Conservation (phyloP, 2,113 vertebrate genomes). For the Lethenteron camtschaticum region DNA sequence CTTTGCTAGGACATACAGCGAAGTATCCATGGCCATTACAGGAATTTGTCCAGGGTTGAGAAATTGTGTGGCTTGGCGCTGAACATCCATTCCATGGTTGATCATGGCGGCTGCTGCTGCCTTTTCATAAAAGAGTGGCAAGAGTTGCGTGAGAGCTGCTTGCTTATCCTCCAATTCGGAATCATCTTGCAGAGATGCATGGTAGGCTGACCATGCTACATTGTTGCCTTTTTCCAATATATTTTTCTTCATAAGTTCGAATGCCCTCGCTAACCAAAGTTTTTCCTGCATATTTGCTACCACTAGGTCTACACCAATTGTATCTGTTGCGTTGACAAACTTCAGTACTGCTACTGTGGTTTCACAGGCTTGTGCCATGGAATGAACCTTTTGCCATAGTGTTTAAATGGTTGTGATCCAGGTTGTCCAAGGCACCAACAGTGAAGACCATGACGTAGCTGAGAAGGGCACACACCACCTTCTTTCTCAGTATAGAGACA, state of each 20-base stretch:
- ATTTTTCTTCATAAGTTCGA: background rate
- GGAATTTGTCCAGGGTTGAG: slow-evolving; percentile 2
- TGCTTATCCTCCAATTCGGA: background rate
- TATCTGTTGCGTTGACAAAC: background rate
- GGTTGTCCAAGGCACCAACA: background rate
- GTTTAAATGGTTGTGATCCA: background rate
- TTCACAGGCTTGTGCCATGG: background rate
- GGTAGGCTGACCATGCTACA: background rate
- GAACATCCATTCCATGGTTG: background rate
- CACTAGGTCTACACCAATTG: background rate
- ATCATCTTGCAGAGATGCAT: background rate
- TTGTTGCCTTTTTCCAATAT: background rate
- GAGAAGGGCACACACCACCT: background rate
- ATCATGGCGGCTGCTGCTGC: background rate
- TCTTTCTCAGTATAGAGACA: background rate
- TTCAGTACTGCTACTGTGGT: background rate
- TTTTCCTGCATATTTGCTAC: background rate
- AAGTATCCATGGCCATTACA: background rate
- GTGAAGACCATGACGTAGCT: background rate
- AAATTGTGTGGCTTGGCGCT: background rate
- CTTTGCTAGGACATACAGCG: background rate
- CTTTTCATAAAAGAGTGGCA: background rate
- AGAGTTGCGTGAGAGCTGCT: background rate
- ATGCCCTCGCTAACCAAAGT: background rate
- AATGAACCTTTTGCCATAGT: background rate